Conservation (phyloP, 2,797 vertebrate genomes). For the Rhyacichthys aspro region DNA sequence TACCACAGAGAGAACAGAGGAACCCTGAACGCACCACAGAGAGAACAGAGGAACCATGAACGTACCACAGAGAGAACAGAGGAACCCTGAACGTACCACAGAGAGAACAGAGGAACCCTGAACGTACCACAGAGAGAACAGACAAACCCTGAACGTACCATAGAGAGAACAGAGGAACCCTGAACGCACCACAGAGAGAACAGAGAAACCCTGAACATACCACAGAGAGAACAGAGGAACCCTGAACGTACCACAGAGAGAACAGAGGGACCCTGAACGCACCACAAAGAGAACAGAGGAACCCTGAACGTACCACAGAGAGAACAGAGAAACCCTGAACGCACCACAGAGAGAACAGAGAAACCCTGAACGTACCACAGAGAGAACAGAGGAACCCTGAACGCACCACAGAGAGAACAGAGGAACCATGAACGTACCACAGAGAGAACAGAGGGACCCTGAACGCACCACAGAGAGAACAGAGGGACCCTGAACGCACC, state of each 20-base stretch:
- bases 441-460: too few species aligned
- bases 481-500: conserved; percentile 82
- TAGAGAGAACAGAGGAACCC: too few species aligned
- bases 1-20: too few species aligned
- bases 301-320: neutral
- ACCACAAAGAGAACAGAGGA: too few species aligned
- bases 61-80: too few species aligned
- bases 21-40: conserved; percentile 80
- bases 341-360: conserved; percentile 94
- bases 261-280: conserved; percentile 86
- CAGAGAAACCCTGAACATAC: conserved; percentile 88
- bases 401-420: too few species aligned
- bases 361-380: conserved; percentile 82
- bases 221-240: too few species aligned
- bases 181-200: conserved; percentile 83
- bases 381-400: too few species aligned
- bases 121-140: conserved; percentile 69
- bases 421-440: conserved; percentile 80
- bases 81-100: conserved; percentile 80
- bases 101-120: too few species aligned
- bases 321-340: too few species aligned
- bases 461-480: too few species aligned
- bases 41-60: too few species aligned
- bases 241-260: neutral
- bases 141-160: conserved; percentile 84